Conservation (phyloP, 1,140 invertebrate species). For the Leucophenga varia region DNA sequence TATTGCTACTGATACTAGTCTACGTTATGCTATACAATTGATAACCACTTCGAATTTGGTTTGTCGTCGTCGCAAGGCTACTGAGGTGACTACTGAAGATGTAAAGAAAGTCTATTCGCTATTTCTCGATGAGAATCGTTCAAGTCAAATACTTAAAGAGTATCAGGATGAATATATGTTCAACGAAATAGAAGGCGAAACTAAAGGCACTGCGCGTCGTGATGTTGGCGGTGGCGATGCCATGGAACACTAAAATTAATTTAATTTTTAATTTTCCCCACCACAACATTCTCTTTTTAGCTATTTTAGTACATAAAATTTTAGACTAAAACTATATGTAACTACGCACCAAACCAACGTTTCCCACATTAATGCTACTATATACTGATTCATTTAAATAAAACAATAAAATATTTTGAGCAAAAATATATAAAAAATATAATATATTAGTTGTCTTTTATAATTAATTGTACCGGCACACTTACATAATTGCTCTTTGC, state of each 20-base stretch:
- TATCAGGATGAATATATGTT: constrained; percentile 97
- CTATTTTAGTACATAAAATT: too few species aligned
- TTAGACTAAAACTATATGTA: too few species aligned
- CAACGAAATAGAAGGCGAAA: constrained; percentile 62
- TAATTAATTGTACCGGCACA: too few species aligned
- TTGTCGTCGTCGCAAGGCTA: constrained; percentile 78
- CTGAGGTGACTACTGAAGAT: constrained; percentile 84
- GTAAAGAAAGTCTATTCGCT: constrained; percentile 93
- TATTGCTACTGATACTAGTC: constrained; percentile 89
- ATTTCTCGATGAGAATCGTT: constrained; percentile 92
- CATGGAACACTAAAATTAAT: constrained; percentile 48
- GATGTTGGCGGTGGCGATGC: constrained; percentile 37
- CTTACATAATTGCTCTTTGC: too few species aligned
- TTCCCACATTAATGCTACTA: too few species aligned
- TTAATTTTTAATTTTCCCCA: too few species aligned
- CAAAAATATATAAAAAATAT: too few species aligned
- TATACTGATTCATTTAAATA: too few species aligned
- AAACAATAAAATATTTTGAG: too few species aligned
- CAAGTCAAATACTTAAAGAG: constrained; percentile 90
- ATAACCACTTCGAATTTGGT: constrained; percentile 95
- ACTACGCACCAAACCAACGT: too few species aligned
- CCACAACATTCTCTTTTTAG: too few species aligned
- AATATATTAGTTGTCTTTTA: too few species aligned
- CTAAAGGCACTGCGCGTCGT: constrained; percentile 21
- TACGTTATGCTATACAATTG: constrained; percentile 97